Evolutionary conservation across 2,888 invertebrate genomes (phyloP).

Genomic region (Eupithecia insigniata): DNA sequence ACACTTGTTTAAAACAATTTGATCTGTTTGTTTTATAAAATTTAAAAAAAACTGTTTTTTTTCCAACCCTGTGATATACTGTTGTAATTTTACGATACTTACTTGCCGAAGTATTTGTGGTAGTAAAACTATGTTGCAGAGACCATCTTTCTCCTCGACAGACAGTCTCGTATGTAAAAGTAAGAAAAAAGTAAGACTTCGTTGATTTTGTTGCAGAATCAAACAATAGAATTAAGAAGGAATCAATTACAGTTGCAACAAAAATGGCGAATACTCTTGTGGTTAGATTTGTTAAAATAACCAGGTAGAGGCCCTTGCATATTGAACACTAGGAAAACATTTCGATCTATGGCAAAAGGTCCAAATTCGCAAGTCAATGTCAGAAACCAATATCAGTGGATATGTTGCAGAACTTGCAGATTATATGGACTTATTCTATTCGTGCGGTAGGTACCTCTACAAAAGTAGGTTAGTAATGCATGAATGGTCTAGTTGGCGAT

Average conservation of each 20-base stretch:
- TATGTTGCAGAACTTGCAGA: neutral
- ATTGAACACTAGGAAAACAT: neutral
- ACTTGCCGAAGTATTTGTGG: neutral
- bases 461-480: constrained; percentile 5
- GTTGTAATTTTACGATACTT: neutral
- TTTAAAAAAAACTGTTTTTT: too few relatives aligned
- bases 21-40: too few relatives aligned
- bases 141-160: neutral
- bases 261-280: too few relatives aligned
- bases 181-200: too few relatives aligned
- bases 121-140: neutral
- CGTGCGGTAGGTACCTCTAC: neutral
- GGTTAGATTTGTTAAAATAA: neutral
- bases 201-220: too few relatives aligned
- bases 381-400: neutral
- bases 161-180: too few relatives aligned
- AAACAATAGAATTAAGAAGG: too few relatives aligned
- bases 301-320: neutral
- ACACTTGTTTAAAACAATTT: too few relatives aligned
- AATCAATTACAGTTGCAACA: too few relatives aligned
- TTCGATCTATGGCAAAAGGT: neutral
- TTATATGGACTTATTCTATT: neutral
- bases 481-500: neutral
- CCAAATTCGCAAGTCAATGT: neutral
- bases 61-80: too few relatives aligned